Percentiles rank a stretch among this genome's conserved stretches.
Conservation (phyloP, 1,140 invertebrate genomes). For the Battus philenor region DNA sequence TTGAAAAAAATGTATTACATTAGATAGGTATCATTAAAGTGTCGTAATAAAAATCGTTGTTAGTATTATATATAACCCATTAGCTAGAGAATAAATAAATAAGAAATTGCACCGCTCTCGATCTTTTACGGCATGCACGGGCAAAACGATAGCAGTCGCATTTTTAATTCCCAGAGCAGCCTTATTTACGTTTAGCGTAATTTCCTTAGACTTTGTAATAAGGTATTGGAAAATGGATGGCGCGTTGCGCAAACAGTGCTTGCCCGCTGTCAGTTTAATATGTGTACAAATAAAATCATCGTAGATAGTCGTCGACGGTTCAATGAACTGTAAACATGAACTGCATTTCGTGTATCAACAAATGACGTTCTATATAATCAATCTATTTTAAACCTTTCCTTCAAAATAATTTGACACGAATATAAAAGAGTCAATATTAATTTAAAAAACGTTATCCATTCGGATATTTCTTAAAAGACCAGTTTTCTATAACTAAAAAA, state of each 20-base stretch:
- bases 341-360: slow-evolving; percentile 18
- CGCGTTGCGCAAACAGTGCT: slow-evolving; percentile 4
- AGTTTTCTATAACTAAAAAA: too few species aligned
- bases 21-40: too few species aligned
- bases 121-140: neutral
- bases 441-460: too few species aligned
- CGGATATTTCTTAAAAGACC: too few species aligned
- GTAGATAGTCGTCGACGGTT: slow-evolving; percentile 9
- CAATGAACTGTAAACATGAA: slow-evolving; percentile 19
- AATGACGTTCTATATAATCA: slow-evolving; percentile 11
- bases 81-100: slow-evolving; percentile 6
- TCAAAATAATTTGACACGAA: too few species aligned
- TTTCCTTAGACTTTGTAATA: slow-evolving; percentile 9
- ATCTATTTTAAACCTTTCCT: slow-evolving; percentile 9
- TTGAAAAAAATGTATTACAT: too few species aligned
- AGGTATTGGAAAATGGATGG: slow-evolving; percentile 7
- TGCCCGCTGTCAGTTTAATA: slow-evolving; percentile 12
- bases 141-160: slow-evolving; percentile 8
- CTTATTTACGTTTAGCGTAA: slow-evolving; percentile 11
- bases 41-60: too few species aligned
- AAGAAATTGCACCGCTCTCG: neutral
- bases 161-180: slow-evolving; percentile 14
- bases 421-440: too few species aligned
- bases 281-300: slow-evolving; percentile 16
- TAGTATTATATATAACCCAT: too few species aligned